Evolutionary conservation across 2,888 invertebrate genomes (phyloP).

Genomic region (Syrphus vitripennis): DNA sequence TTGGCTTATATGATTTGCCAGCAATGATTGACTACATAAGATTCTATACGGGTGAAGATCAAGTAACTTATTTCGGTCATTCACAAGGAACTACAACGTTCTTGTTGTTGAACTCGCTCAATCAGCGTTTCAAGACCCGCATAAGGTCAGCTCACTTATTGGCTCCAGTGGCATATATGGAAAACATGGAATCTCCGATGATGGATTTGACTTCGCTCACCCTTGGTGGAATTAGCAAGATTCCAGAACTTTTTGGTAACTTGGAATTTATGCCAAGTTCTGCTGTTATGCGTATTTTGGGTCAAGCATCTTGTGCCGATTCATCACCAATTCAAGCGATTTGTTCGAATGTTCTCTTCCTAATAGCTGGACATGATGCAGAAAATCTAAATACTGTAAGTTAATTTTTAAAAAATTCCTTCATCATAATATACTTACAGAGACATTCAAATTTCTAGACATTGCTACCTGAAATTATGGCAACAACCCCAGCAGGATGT

Average conservation of each 20-base stretch:
- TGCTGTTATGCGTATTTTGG: constrained; percentile 75
- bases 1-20: constrained; percentile 78
- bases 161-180: constrained; percentile 79
- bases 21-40: constrained; percentile 78
- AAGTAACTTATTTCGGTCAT: constrained; percentile 76
- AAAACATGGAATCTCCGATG: constrained; percentile 81
- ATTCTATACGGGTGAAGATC: constrained; percentile 73
- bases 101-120: constrained; percentile 74
- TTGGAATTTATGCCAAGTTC: constrained; percentile 78
- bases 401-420: constrained; percentile 15
- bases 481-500: constrained; percentile 78
- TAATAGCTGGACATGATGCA: constrained; percentile 78
- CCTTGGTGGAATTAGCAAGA: constrained; percentile 77
- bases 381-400: constrained; percentile 76
- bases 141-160: constrained; percentile 78
- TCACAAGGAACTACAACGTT: constrained; percentile 79
- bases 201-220: constrained; percentile 84
- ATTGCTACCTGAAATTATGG: constrained; percentile 78
- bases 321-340: constrained; percentile 75
- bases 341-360: constrained; percentile 78
- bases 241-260: constrained; percentile 77
- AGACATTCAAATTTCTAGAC: constrained; percentile 72
- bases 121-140: constrained; percentile 69
- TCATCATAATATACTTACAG: not conserved
- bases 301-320: constrained; percentile 77